Base-by-base conservation (phyloP, 2,113 vertebrate species). In the Dicrurus megarhynchus region DNA sequence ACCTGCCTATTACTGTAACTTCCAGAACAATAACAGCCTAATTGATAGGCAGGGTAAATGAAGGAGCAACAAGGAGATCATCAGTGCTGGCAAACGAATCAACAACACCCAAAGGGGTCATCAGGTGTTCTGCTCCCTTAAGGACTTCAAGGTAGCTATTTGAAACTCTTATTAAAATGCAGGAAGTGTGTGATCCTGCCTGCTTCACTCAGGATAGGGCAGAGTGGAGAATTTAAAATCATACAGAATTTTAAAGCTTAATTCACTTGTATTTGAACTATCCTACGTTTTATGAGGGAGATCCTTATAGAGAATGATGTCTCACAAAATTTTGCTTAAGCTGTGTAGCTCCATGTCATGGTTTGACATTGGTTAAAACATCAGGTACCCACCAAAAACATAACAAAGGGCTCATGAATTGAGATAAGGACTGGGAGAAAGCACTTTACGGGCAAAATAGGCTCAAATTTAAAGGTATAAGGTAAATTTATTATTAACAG, bases 11-110 rank as follows among this genome's bases (percentile, higher is more conserved):
- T 95, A 94, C 60, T 82, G 55, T 6, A 56, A 86, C 64, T 59
- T 88, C 24, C 33, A 88, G 78, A 90, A 95, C 94, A 96, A 78
- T 93, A 79, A n/a, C 57, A 94, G 73, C 21, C 60, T 92, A 94
- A 96, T 76, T 86, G 76, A 93, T 20, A 68, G 44, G 68, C 32
- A 84, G 55, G 77, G 73, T 20, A 89, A 95, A 82, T 10, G 55
- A 37, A 53, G 59, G 69, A 89, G 71, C 15, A 65, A 42, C 13
- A 11, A 79, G 76, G 71, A 55, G 47, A 47, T 71, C 52, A 80
- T 76, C 76, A 78, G 1, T 18, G 64, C 71, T 61, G 42, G 52
- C 9, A 67, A 82, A 55, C 5, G 30, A 88, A 39, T 33, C 83
- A 74, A 53, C 63, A 89, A 3, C 70, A 73, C 30, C 39, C 73